Conservation (phyloP, 2,113 vertebrate genomes). For the Laticauda laticaudata region DNA sequence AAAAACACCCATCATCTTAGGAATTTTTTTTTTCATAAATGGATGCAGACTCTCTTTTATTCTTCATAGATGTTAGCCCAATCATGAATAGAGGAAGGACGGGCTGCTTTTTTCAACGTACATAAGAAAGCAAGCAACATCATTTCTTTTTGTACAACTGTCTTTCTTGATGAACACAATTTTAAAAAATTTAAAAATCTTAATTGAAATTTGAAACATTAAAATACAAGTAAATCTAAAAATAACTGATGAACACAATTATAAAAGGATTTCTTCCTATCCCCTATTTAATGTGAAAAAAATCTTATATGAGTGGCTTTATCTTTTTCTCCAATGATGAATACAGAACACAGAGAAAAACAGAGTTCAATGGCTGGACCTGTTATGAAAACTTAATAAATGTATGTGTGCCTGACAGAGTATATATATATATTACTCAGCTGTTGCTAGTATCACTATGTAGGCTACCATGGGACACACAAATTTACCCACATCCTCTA, state of each 20-base stretch:
- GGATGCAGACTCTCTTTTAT: neutral
- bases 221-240: too few relatives aligned
- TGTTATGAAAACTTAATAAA: neutral
- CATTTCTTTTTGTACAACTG: neutral
- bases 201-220: too few relatives aligned
- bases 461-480: neutral
- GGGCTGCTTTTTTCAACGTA: neutral
- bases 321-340: neutral
- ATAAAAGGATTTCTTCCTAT: neutral
- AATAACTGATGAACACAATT: neutral
- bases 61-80: neutral
- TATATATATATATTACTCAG: neutral
- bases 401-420: neutral
- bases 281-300: neutral
- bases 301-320: neutral
- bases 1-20: neutral
- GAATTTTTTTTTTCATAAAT: neutral
- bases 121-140: neutral
- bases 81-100: neutral
- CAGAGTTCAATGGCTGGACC: neutral
- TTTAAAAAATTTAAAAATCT: neutral
- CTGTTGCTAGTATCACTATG: neutral
- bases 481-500: neutral
- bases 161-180: neutral
- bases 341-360: neutral